Conservation (phyloP, 1,140 invertebrate species). For the Lutraria rhynchaena region DNA sequence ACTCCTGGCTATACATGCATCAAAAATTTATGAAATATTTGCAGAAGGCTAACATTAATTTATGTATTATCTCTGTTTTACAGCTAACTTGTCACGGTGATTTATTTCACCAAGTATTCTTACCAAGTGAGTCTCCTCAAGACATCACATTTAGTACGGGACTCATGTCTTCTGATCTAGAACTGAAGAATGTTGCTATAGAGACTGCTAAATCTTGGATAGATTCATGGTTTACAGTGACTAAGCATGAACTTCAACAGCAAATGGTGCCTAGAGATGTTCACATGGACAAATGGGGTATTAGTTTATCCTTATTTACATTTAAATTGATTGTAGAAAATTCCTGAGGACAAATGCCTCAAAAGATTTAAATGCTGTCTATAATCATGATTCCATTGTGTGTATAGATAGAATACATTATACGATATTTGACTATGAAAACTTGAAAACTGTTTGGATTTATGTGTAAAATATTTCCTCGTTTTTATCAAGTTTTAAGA, state of each 20-base stretch:
- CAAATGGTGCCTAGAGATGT: neutral
- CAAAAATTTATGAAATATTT: too few species aligned
- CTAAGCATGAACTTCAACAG: neutral
- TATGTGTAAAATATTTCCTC: too few species aligned
- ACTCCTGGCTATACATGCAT: too few species aligned
- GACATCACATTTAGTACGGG: conserved; percentile 61
- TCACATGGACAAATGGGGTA: neutral
- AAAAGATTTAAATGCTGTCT: neutral
- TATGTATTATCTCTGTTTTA: neutral
- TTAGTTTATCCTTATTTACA: neutral
- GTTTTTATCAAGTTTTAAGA: too few species aligned
- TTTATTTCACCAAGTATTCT: conserved; percentile 60
- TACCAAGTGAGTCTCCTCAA: neutral
- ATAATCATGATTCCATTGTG: neutral
- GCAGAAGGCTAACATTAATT: too few species aligned
- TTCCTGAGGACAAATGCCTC: neutral
- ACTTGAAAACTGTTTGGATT: too few species aligned
- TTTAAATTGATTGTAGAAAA: neutral
- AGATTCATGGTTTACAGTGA: conserved; percentile 6
- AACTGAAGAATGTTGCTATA: conserved; percentile 7
- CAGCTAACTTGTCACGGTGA: conserved; percentile 63
- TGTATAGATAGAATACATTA: neutral
- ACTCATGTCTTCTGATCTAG: conserved; percentile 37
- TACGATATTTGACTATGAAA: too few species aligned
- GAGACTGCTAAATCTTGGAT: conserved; percentile 37